Evolutionary conservation across 2,797 vertebrate species (phyloP), one percentile per base, ranked within the genome.

Genomic region (Yasuhikotakia modesta): DNA sequence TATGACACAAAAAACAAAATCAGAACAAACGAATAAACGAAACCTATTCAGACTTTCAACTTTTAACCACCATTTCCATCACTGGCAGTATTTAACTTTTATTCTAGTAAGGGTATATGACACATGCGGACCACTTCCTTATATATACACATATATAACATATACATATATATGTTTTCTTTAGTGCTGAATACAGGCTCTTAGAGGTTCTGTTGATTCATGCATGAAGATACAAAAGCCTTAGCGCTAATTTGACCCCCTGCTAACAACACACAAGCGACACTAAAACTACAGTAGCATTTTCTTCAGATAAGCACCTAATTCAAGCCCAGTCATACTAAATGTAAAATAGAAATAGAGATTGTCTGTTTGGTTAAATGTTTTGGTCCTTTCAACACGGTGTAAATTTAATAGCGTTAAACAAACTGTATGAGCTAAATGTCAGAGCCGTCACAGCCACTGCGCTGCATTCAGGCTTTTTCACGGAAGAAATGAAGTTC

Each of bases 361-460:
- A 11, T 24, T 5, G 30, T 6, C 50, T 35, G n/a, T 55, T 30
- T 70, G 10, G 35, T 57, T 19, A 66, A 43, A 64, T 32, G 16
- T 70, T 58, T 19, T 52, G 63, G 30, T 39, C 69, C 50, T 24
- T 45, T 43, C 10, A 24, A 58, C 61, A 67, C 35, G 12, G 12
- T 83, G 53, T 75, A 19, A 50, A 48, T 67, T 60, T 16, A 35
- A 35, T 4, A 2, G 30, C 14, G 52, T 55, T 4, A n/a, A 55
- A 39, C 22, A 70, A 64, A 68, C 21, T 65, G 70, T 16, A 35
- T 7, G 68, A 24, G 3, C 24, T 50, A 52, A 39, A 64, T 22
- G 30, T 24, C 48, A 67, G 45, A 77, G 87, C 86, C 91, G 91
- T 84, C 85, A 66, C 63, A 71, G 84, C 82, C 80, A 64, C 83